Conservation (phyloP, 2,113 vertebrate species). For the Paralichthys olivaceus region DNA sequence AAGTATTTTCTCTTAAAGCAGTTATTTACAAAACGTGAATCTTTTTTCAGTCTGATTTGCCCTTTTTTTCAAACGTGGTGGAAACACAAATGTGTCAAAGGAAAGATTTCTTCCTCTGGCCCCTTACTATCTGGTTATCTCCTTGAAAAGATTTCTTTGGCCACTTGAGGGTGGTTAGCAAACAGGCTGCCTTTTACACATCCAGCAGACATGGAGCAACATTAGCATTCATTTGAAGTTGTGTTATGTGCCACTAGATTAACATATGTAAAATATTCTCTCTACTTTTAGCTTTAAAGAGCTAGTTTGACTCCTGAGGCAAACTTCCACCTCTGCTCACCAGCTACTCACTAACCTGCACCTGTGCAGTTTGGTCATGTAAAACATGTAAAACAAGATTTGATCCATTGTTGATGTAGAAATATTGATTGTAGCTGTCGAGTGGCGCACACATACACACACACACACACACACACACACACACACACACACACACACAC, state of each 20-base stretch:
- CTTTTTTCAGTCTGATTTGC: not conserved
- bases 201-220: not conserved
- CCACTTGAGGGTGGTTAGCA: not conserved
- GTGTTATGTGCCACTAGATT: not conserved
- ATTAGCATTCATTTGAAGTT: not conserved
- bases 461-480: too few species aligned
- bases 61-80: not conserved
- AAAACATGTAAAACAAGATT: too few species aligned
- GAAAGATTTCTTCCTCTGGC: not conserved
- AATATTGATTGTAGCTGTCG: not conserved
- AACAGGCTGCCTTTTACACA: not conserved
- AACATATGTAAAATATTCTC: not conserved
- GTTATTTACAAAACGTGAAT: not conserved
- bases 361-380: too few species aligned
- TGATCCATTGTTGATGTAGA: too few species aligned
- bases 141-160: not conserved
- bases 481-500: too few species aligned
- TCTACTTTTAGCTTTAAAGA: not conserved
- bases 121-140: not conserved
- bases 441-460: too few species aligned
- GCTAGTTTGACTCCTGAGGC: not conserved
- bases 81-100: not conserved
- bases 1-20: not conserved
- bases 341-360: not conserved
- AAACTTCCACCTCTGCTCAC: not conserved